Evolutionary conservation across 2,888 invertebrate genomes (phyloP).

Genomic region (Sisyra nigra): DNA sequence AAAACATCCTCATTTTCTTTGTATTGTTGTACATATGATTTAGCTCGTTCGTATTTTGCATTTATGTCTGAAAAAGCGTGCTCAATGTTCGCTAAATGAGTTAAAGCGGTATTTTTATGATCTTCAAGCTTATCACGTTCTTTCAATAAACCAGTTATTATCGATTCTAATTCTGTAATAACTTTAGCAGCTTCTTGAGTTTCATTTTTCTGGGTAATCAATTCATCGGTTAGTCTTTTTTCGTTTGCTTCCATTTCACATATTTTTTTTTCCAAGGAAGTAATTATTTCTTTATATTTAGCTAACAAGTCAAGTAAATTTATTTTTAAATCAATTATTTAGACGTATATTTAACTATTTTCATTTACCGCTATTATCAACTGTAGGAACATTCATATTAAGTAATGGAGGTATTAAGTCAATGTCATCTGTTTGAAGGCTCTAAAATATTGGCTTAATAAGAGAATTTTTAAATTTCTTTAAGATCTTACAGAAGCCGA

Average conservation of each 20-base stretch:
- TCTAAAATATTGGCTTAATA: no score
- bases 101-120: conserved; percentile 16
- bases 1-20: conserved; percentile 20
- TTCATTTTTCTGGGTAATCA: not conserved
- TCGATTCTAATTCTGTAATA: conserved; percentile 19
- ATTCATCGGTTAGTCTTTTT: not conserved
- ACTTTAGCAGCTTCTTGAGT: conserved; percentile 9
- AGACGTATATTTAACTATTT: no score
- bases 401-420: no score
- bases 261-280: not conserved
- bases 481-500: no score
- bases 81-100: conserved; percentile 21
- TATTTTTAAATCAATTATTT: no score
- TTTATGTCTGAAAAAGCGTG: conserved; percentile 20
- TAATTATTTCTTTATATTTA: no score
- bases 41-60: conserved; percentile 21
- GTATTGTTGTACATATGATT: conserved; percentile 18
- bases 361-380: no score
- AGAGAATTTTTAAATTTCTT: no score
- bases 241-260: not conserved
- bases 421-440: no score
- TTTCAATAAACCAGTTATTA: conserved; percentile 18
- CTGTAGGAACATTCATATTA: no score
- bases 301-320: no score
- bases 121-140: conserved; percentile 17